phyloP scores from a whole-genome alignment of 2,113 vertebrate species.

The Pogonocichla stellata region DNA sequence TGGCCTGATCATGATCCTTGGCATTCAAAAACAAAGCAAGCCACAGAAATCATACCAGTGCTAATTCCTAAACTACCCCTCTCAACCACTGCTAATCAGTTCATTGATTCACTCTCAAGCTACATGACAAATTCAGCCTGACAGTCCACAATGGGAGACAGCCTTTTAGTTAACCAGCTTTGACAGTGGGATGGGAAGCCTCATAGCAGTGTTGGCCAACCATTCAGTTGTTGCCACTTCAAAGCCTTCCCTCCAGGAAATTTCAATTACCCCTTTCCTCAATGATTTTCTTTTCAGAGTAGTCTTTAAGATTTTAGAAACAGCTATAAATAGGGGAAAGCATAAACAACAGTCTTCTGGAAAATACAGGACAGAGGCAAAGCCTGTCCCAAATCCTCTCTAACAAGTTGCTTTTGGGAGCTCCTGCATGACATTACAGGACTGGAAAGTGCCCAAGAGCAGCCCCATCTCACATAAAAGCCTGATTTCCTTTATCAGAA shows the following conservation, averaged over 20 bases:
- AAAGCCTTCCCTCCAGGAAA: constrained; percentile 10
- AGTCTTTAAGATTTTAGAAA: background rate
- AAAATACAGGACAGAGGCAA: background rate
- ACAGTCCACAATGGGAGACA: background rate
- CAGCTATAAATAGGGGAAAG: background rate
- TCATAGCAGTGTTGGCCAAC: background rate
- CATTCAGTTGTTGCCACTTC: background rate
- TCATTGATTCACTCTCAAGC: constrained; percentile 10
- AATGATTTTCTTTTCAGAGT: background rate
- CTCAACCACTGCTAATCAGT: constrained; percentile 34
- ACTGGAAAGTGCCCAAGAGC: background rate
- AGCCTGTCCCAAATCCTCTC: background rate
- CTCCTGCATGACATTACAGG: rapidly evolving
- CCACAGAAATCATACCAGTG: background rate
- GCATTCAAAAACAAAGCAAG: background rate
- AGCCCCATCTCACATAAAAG: background rate
- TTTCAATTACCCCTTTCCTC: constrained; percentile 6
- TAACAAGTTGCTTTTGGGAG: background rate
- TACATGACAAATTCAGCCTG: constrained; percentile 29
- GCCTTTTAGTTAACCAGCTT: constrained; percentile 5
- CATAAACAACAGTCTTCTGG: background rate
- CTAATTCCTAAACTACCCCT: background rate
- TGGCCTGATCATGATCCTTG: background rate
- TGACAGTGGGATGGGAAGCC: background rate
- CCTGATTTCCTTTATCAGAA: background rate